Base-by-base conservation (phyloP, 2,113 vertebrate genomes). In the Eretmochelys imbricata region DNA sequence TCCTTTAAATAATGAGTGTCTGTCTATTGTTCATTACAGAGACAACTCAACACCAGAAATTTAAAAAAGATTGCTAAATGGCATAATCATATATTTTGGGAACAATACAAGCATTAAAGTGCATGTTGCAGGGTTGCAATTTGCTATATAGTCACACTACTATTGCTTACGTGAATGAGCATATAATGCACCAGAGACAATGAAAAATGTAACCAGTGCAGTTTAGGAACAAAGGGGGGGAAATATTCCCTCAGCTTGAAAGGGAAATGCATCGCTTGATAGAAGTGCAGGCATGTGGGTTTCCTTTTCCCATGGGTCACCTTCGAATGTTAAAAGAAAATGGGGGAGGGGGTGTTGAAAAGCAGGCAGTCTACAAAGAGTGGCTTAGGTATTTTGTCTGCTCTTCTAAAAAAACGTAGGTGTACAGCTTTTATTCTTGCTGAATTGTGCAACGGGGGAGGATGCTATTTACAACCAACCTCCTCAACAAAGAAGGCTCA, bases 401-500 rank as follows among this genome's bases (percentile, higher is more conserved):
- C 78, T 85, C 93, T 72, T 91, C 95, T 55, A 27, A 27, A 82
- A 94, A 97, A 85, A 22, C 86, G 88, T 96, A 98, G 97, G 97
- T 97, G 97, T 93, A 46, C 90, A 80, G 86, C 88, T 95, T 96
- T 92, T 92, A 90, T 92, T 93, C 91, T 94, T 91, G 89, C 90
- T 93, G 59, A 72, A 51, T 62, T 89, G 94, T 94, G 96, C 82
- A 93, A 50, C 78, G 72, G 89, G 76, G 93, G 87, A 96, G 94
- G 89, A 94, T 94, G 94, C 92, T 97, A 96, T 97, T 94, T 96
- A 98, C 97, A 97, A 98, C 97, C 96, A 97, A 92, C 53, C 79
- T 94, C 90, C 65, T 62, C 31, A 8, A 72, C 69, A 57, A 84
- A 78, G 42, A 5, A 75, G 94, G 35, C 59, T 88, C 84, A 8